Percentiles rank a stretch among this genome's conserved stretches.
Evolutionary conservation across 1,140 invertebrate species (phyloP).

Genomic region (Eufriesea mexicana): DNA sequence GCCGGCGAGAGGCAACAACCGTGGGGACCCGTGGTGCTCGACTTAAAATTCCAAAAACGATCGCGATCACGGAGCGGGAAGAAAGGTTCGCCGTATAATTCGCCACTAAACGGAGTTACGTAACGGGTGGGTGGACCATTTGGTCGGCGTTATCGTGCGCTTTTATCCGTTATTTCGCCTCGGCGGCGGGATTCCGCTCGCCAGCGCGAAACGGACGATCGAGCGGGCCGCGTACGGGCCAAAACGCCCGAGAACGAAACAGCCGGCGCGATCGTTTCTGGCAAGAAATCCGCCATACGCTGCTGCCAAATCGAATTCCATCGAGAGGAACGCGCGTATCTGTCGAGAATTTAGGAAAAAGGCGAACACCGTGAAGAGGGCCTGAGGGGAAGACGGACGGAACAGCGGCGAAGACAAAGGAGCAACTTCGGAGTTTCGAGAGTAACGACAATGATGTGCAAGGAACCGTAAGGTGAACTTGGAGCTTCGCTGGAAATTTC

Average conservation of each 20-base stretch:
- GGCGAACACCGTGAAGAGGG: neutral
- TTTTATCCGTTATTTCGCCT: conserved; percentile 45
- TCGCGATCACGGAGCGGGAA: neutral
- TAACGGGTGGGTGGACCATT: conserved; percentile 29
- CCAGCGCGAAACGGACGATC: conserved; percentile 44
- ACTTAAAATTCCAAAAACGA: conserved; percentile 34
- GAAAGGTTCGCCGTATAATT: conserved; percentile 42
- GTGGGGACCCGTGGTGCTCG: neutral
- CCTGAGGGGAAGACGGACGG: neutral
- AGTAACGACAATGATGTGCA: conserved; percentile 67
- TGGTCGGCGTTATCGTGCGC: conserved; percentile 22
- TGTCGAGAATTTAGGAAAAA: conserved; percentile 18
- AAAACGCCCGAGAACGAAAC: conserved; percentile 23
- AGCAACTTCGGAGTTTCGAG: conserved; percentile 51
- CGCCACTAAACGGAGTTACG: conserved; percentile 28
- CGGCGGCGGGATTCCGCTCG: conserved; percentile 16
- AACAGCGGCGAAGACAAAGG: conserved; percentile 67
- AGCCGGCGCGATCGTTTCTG: conserved; percentile 41
- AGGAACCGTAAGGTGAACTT: conserved; percentile 68
- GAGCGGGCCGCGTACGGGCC: conserved; percentile 17
- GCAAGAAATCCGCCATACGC: conserved; percentile 71
- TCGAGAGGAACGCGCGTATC: conserved; percentile 13
- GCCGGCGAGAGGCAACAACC: neutral
- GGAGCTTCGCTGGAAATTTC: conserved; percentile 55
- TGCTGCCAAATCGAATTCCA: conserved; percentile 76